Evolutionary conservation across 2,113 vertebrate genomes (phyloP), one percentile per base, ranked within the genome.

Genomic region (Tachuris rubrigastra): DNA sequence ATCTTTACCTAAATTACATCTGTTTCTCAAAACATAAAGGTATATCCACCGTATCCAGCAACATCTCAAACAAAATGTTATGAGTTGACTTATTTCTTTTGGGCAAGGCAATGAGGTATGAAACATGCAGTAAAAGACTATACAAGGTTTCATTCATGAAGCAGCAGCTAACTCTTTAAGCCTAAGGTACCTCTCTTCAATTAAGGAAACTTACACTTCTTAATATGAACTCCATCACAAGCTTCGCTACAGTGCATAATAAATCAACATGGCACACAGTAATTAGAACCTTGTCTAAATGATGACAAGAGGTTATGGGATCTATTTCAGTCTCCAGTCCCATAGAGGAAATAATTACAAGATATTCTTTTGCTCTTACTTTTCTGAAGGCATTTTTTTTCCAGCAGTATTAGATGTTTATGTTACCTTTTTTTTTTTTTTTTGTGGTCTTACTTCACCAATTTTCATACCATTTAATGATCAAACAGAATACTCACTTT

Each of bases 381-480:
- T 96, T 89, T 93, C 65, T 28, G 9, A 91, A 80, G 53, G 28
- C 22, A 25, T 71, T 91, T 94, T 96, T 96, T 95, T 68, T 12
- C 50, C 77, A 88, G 44, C n/a, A 72, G 25, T 71, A 96, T 96
- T 73, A 95, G 69, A 91, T 82, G 55, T 93, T 95, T 92, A 58
- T 71, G 58, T 90, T 95, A 25, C 39, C 9, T 4, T 84, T 50
- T 86, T 63, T 47, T 4, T 84, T 50, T 86, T 63, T 47, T 91
- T 89, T 69, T 91, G 59, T 85, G 90, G 83, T 79, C 63, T 96
- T 93, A 77, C 62, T 96, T 95, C 77, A 89, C 56, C 73, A 75
- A 95, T 95, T 96, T 96, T 95, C 95, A 90, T 95, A 80, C 75
- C 59, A 77, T 92, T 92, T 95, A 91, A 92, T 91, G 92, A 97